These are phyloP conservation scores for Trigoniulus corallinus DNA, from an alignment of 1,140 invertebrate species.

Conservation along the genomic window DNA sequence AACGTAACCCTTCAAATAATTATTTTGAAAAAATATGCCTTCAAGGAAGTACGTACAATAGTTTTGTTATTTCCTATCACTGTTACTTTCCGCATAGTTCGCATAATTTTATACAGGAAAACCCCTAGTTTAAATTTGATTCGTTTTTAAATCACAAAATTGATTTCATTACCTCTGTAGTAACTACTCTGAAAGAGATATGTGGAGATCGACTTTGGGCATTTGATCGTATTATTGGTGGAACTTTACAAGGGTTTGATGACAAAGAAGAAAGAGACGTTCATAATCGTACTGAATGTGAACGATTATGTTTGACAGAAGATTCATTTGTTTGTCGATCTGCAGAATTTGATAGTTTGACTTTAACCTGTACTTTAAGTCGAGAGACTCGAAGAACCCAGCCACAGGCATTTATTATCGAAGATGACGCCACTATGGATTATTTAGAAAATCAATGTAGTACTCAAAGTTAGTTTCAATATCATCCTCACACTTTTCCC, in stretches of 20 bases:
- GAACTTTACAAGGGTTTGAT: slow-evolving; percentile 26
- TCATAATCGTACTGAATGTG: slow-evolving; percentile 28
- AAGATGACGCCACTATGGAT: slow-evolving; percentile 25
- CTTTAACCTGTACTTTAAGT: slow-evolving; percentile 28
- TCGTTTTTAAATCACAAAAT: neutral
- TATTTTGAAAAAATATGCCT: neutral
- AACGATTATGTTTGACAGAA: slow-evolving; percentile 28
- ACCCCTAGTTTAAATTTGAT: no score
- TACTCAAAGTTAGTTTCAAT: slow-evolving; percentile 1
- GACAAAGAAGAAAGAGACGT: slow-evolving; percentile 25
- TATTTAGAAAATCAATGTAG: slow-evolving; percentile 35
- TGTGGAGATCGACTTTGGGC: neutral
- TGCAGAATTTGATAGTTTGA: slow-evolving; percentile 30
- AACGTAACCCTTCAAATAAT: neutral
- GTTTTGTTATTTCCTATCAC: no score
- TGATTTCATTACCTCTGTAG: neutral
- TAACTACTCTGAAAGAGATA: neutral
- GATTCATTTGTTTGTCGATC: slow-evolving; percentile 27
- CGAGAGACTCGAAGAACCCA: slow-evolving; percentile 25
- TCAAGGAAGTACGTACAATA: neutral
- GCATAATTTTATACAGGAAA: no score
- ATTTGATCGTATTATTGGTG: slow-evolving; percentile 5
- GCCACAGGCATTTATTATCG: slow-evolving; percentile 23
- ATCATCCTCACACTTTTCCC: neutral
- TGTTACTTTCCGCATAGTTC: no score